Evolutionary conservation across 2,113 vertebrate genomes (phyloP), one percentile per base, ranked within the genome.

Genomic region (Todiramphus saurophagus): DNA sequence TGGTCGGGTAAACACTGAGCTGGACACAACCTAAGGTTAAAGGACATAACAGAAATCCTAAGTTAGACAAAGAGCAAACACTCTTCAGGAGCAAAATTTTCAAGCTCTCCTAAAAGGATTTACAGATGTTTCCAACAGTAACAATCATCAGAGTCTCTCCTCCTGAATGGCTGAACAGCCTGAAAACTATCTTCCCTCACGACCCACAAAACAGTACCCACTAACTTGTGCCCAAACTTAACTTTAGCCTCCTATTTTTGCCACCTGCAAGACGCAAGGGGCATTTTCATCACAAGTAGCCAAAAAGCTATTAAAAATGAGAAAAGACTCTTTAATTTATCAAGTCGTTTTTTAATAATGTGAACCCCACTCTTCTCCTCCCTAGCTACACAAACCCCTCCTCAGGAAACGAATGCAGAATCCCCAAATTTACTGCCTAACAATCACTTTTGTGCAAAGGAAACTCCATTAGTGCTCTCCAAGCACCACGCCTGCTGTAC

Each of bases 11-110:
- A 99, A 15, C 44, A 95, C 97, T 35, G 96, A 98, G 97, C 98
- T 99, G 83, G 99, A 98, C 60, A 99, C 99, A 80, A 99, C 97
- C 99, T 99, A 95, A 58, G 96, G 91, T 46, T 46, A 95, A 58
- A 94, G 43, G 28, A 75, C 19, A 94, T 5, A 73, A 67, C 11
- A 69, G 8, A 93, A 58, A 27, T 39, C 77, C 5, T 19, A 69
- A 24, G 23, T 80, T 18, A 83, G 31, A 77, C 28, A 69, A 58
- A 63, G 6, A 76, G 5, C 10, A 62, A 59, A 55, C 12, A 41
- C 17, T 67, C 20, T 60, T 67, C 35, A 75, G n/a, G 33, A 55
- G 5, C 5, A 48, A 78, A 27, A 23, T 28, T 83, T 83, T 69
- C 37, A 63, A 85, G 33, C 14, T 62, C 43, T 81, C 14, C 9